phyloP scores from a whole-genome alignment of 2,888 invertebrate genomes.

The Apamea epomidion region DNA sequence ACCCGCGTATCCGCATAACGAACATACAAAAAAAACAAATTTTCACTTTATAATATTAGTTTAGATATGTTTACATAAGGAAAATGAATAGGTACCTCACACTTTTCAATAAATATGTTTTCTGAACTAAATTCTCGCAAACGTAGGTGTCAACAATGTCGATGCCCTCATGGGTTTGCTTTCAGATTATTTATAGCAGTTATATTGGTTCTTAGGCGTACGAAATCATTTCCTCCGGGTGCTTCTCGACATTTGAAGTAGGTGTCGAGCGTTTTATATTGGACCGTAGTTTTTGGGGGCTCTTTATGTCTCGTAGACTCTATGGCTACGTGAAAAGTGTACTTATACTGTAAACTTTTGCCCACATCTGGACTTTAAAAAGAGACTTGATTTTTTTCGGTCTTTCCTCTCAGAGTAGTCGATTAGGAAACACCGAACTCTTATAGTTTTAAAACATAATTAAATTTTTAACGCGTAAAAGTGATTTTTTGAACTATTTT shows the following conservation, averaged over 20 bases:
- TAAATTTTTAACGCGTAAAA: too few species aligned
- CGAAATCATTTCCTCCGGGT: neutral
- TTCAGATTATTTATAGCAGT: slow-evolving; percentile 6
- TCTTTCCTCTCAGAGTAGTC: neutral
- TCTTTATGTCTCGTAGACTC: neutral
- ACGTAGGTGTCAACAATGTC: neutral
- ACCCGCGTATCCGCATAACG: neutral
- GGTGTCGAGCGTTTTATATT: neutral
- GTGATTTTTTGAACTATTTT: too few species aligned
- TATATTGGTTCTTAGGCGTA: neutral
- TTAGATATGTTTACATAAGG: neutral
- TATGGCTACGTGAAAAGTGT: neutral
- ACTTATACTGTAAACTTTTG: neutral
- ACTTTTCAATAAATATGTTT: neutral
- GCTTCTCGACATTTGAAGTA: neutral
- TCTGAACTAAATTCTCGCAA: neutral
- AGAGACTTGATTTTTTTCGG: neutral
- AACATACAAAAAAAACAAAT: neutral
- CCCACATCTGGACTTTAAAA: neutral
- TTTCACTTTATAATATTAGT: neutral
- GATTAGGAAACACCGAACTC: neutral
- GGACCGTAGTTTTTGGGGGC: too few species aligned
- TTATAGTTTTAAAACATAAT: too few species aligned
- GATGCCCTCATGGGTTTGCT: neutral
- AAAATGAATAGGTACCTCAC: neutral